Percentiles rank a stretch among this genome's conserved stretches.
Evolutionary conservation across 1,140 invertebrate species (phyloP).

Genomic region (Chymomyza costata): DNA sequence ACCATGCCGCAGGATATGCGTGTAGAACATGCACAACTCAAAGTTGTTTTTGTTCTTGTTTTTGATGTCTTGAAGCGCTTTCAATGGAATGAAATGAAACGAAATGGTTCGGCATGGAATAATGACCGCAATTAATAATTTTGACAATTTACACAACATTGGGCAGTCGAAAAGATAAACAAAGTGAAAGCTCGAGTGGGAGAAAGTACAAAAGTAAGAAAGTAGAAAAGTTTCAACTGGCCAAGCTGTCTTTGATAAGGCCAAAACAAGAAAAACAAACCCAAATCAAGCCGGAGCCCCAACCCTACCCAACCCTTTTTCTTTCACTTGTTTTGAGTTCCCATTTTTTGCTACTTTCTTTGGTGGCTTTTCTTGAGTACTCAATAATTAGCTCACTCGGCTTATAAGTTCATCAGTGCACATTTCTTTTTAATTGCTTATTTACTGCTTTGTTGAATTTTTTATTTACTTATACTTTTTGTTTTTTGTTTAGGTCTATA

Average conservation of each 20-base stretch:
- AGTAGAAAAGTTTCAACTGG: too few relatives aligned
- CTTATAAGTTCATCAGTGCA: slow-evolving; percentile 33
- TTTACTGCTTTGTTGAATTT: slow-evolving; percentile 33
- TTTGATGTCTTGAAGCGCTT: too few relatives aligned
- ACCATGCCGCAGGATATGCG: slow-evolving; percentile 21
- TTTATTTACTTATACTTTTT: slow-evolving; percentile 25
- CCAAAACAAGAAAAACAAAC: slow-evolving; percentile 1
- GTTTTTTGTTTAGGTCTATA: slow-evolving; percentile 3
- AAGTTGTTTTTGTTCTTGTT: too few relatives aligned
- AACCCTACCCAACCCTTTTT: too few relatives aligned
- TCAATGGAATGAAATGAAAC: too few relatives aligned
- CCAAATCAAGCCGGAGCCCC: too few relatives aligned
- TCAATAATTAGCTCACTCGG: slow-evolving; percentile 34
- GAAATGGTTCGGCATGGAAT: slow-evolving; percentile 12
- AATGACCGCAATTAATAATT: slow-evolving; percentile 72
- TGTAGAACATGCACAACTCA: slow-evolving; percentile 18
- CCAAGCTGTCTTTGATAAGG: slow-evolving; percentile 19
- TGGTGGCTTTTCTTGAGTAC: neutral
- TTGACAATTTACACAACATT: slow-evolving; percentile 74
- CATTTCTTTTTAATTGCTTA: slow-evolving; percentile 34
- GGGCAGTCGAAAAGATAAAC: slow-evolving; percentile 27
- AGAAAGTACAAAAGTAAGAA: too few relatives aligned
- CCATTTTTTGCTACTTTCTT: too few relatives aligned
- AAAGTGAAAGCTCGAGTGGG: neutral
- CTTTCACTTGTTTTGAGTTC: too few relatives aligned